Base-by-base conservation (phyloP, 1,140 invertebrate species). In the Cheumatopsyche charites region DNA sequence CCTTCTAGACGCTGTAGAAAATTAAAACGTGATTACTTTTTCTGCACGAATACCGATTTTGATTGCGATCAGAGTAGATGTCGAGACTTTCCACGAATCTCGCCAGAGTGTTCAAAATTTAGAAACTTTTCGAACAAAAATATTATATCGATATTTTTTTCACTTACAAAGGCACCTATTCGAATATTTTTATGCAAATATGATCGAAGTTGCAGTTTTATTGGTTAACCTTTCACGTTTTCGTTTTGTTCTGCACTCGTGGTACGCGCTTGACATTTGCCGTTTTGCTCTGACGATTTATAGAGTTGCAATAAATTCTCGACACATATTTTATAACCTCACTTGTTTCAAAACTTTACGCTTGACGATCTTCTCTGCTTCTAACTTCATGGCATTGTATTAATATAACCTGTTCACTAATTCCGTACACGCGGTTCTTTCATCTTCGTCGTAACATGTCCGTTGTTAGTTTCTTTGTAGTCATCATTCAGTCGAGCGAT, bases 161-260 rank as follows among this genome's bases (percentile, higher is more conserved):
- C n/a, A n/a, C n/a, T n/a, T n/a, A n/a, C n/a, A n/a, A n/a, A n/a
- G n/a, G n/a, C n/a, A n/a, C n/a, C n/a, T n/a, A n/a, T n/a, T n/a
- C n/a, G n/a, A 15, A 52, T 17, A 52, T 52, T 6, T 17, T 5
- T 6, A 52, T 17, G 47, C 47, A 17, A 52, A 52, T 52, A 5
- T 52, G n/a, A 17, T 19, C 1, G 23, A 21, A 12, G 55, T 4
- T 58, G 55, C 55, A 58, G 23, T 58, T 52, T 23, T 15, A 25
- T 23, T 13, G 7, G 21, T 23, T 47, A 47, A 66, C 63, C 63
- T 66, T 66, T 66, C 63, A 66, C 63, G 63, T 66, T 66, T 23
- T 41, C 43, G 26, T 62, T 62, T 43, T 4, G 55, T 21, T 58
- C 13, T 58, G 19, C 23, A 6, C 9, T 25, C 55, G 1, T 25